Evolutionary conservation across 2,888 invertebrate species (phyloP).

Genomic region (Drosophila dives): DNA sequence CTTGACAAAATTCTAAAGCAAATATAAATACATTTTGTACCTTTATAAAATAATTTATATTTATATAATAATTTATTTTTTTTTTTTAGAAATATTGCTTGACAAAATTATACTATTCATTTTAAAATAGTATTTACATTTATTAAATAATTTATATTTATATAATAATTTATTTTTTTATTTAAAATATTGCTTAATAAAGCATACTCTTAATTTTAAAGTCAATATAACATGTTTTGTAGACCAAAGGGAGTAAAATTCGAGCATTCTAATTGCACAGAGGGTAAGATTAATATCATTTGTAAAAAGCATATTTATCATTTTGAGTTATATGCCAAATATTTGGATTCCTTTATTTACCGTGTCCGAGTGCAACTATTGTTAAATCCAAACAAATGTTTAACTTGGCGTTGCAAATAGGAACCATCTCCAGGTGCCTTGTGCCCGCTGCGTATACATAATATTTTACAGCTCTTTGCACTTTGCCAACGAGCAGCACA

Average conservation of each 20-base stretch:
- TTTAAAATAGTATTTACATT: no score
- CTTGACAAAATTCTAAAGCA: not conserved
- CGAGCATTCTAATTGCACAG: not conserved
- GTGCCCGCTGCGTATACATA: slow-evolving; percentile 53
- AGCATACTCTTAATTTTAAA: no score
- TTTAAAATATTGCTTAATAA: not conserved
- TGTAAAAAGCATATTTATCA: not conserved
- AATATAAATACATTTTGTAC: no score
- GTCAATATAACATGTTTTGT: not conserved
- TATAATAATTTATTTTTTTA: not conserved
- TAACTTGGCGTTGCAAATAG: slow-evolving; percentile 51
- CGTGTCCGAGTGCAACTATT: slow-evolving; percentile 21
- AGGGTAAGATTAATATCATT: not conserved
- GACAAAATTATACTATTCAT: not conserved
- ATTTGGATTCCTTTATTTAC: slow-evolving; percentile 23
- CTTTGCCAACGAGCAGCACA: slow-evolving; percentile 51
- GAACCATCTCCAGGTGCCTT: slow-evolving; percentile 43
- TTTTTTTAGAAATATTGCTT: not conserved
- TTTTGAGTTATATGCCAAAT: slow-evolving; percentile 19
- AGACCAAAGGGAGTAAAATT: not conserved
- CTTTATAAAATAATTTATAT: no score
- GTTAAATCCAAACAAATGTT: slow-evolving; percentile 47
- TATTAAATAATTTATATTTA: no score
- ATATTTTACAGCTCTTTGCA: slow-evolving; percentile 76
- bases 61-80: no score